phyloP scores from a whole-genome alignment of 1,140 invertebrate genomes.

The Megalonaias nervosa region DNA sequence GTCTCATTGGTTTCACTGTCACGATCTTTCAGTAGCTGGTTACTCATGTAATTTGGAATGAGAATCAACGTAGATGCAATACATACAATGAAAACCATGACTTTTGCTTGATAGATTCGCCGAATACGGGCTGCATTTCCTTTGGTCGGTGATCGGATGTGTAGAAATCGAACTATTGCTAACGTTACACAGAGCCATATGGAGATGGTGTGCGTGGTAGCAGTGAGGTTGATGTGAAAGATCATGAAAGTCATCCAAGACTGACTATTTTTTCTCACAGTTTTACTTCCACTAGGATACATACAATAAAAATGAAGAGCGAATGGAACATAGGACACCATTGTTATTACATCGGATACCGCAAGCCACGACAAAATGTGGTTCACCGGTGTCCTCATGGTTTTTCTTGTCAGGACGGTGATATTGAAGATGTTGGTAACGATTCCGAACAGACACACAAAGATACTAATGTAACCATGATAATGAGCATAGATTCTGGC shows the following conservation, averaged over 20 bases:
- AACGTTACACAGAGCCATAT: slow-evolving; percentile 93
- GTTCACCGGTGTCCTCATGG: slow-evolving; percentile 89
- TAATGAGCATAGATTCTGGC: slow-evolving; percentile 69
- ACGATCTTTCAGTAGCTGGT: slow-evolving; percentile 45
- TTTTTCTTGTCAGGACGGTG: slow-evolving; percentile 86
- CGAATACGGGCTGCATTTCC: slow-evolving; percentile 74
- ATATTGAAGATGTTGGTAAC: slow-evolving; percentile 92
- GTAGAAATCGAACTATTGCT: slow-evolving; percentile 93
- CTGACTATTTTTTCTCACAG: slow-evolving; percentile 54
- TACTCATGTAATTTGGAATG: slow-evolving; percentile 79
- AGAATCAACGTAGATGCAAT: slow-evolving; percentile 83
- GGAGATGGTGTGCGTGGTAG: slow-evolving; percentile 92
- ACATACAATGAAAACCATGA: slow-evolving; percentile 82
- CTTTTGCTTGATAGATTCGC: slow-evolving; percentile 77
- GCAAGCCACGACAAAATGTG: slow-evolving; percentile 87
- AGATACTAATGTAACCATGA: slow-evolving; percentile 82
- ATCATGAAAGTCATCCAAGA: slow-evolving; percentile 65
- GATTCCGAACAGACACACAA: slow-evolving; percentile 90
- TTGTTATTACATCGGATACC: slow-evolving; percentile 88
- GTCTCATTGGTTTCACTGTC: slow-evolving; percentile 36
- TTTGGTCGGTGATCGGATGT: slow-evolving; percentile 82
- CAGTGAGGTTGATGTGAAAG: slow-evolving; percentile 77
- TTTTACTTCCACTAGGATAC: slow-evolving; percentile 40
- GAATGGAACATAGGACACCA: slow-evolving; percentile 91
- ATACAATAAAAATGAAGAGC: slow-evolving; percentile 77